Evolutionary conservation across 2,888 invertebrate species (phyloP), one percentile per base, ranked within the genome.

Genomic region (Aradus depressus): DNA sequence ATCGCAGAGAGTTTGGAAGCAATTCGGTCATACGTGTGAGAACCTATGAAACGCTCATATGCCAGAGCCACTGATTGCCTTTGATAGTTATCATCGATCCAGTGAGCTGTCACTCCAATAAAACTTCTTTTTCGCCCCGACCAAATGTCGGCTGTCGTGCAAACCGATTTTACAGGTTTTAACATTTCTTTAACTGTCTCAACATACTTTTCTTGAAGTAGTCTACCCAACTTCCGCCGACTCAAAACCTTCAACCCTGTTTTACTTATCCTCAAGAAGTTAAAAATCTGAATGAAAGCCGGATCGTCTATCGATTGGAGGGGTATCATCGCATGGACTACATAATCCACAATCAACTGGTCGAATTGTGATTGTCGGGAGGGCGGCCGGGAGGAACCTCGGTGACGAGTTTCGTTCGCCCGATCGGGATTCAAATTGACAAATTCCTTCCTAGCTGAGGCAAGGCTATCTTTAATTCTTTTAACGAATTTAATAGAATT

Each of bases 81-180:
- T 26, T 43, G 16, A 37, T 32, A 50, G 34, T 42, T 43, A 6
- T 21, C 18, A 3, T 21, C 37, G 34, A 49, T 42, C 52, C 50
- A 50, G 19, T 50, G 50, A 37, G 44, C 38, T 35, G 51, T 51
- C 28, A 51, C 51, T 25, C 45, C 45, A 35, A 51, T 37, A 47
- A 51, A 51, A 45, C 45, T 51, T 21, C 31, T 50, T 34, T 25
- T 44, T 21, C 32, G 21, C 18, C 37, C 45, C 6, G 51, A 51
- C 51, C 51, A 51, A 10, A 50, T 43, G 31, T 44, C 50, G 23
- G 35, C 50, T 38, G 45, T 47, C 22, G 51, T 51, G 23, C 45
- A 52, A 43, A 50, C 43, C 23, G 34, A 16, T 19, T 50, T 4
- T 2, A n/a, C 10, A 10, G 42, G 35, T 4, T 16, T 12, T 18